Base-by-base conservation (phyloP, 2,888 invertebrate species). In the Dastarcus helophoroides region DNA sequence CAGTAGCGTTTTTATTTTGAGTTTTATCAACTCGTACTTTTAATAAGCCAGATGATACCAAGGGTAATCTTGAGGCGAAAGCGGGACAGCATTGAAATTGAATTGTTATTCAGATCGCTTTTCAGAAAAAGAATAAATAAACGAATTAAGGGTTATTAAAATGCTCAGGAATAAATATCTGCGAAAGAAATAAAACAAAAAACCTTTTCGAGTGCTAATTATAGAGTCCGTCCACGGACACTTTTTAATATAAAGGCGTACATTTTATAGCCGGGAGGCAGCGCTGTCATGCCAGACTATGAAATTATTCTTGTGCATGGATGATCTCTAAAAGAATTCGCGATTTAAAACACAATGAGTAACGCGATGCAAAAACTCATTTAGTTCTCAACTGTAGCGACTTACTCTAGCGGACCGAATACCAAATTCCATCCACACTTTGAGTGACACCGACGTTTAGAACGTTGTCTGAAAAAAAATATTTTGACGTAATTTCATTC, bases 301-400 rank as follows among this genome's bases (percentile, higher is more conserved):
- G 46, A 48, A 49, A 51, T 52, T 48, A 47, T 50, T 49, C 46
- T 49, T 49, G 41, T 49, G 50, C 48, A 41, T 38, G 40, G 49
- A 29, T 42, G 47, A 39, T 37, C 42, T 39, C 42, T 29, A 46
- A 48, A 51, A 45, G 48, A 48, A 48, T 44, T 42, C 43, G 26
- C 37, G 45, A 42, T 51, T 50, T 52, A 50, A 50, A 48, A 43
- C 43, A 44, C 46, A 47, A 48, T 43, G 47, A 47, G 43, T 40
- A 50, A 43, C 48, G 41, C 43, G 45, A 37, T 42, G 42, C 42
- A 46, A 50, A 47, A 52, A 46, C 46, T 45, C 46, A 50, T 51
- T 52, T 48, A 40, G 45, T 40, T 39, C 30, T 40, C 39, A 39
- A 34, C 40, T 37, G 38, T 41, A 33, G 36, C 35, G 36, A 39